These are phyloP conservation scores for Yponomeuta cagnagella DNA, from an alignment of 2,888 invertebrate genomes.

Conservation along the genomic window DNA sequence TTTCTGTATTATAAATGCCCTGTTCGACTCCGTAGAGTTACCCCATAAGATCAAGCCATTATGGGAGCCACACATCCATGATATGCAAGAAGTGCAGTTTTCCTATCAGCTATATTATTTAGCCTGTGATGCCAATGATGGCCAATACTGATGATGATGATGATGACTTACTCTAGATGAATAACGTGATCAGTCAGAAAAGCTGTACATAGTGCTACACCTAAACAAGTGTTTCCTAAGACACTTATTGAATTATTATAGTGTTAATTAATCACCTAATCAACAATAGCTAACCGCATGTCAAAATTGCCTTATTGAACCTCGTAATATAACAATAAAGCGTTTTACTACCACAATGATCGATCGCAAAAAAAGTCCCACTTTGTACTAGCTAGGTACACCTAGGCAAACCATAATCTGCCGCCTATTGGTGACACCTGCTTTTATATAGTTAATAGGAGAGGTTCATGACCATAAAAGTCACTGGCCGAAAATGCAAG, in stretches of 20 bases:
- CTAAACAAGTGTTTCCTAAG: no score
- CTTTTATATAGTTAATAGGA: background rate
- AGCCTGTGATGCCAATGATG: no score
- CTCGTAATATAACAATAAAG: background rate
- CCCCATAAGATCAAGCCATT: no score
- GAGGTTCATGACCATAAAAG: background rate
- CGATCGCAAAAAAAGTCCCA: conserved; percentile 4
- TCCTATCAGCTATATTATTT: no score
- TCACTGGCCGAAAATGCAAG: background rate
- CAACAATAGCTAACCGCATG: background rate
- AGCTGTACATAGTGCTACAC: no score
- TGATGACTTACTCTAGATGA: no score
- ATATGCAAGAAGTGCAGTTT: no score
- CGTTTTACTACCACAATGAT: conserved; percentile 3
- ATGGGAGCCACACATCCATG: no score
- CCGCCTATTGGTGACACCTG: background rate
- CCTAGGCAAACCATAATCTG: background rate
- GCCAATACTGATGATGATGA: no score
- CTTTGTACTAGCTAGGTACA: background rate
- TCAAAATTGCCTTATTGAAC: background rate
- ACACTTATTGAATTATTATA: background rate
- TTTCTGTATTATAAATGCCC: no score
- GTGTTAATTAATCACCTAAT: background rate
- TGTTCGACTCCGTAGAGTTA: no score
- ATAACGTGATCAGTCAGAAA: no score